Evolutionary conservation across 2,888 invertebrate species (phyloP).

Genomic region (Phortica okadai): DNA sequence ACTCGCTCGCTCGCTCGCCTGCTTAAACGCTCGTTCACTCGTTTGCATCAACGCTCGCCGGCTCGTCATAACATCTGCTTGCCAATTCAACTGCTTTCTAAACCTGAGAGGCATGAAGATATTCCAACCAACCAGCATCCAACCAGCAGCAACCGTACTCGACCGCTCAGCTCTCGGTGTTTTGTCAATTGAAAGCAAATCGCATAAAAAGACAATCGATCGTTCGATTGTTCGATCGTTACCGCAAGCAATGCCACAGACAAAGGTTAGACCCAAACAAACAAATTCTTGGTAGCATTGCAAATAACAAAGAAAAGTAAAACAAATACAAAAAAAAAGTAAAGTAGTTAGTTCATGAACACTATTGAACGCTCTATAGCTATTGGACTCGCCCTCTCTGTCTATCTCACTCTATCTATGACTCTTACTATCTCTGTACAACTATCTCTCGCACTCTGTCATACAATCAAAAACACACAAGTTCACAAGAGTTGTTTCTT

Average conservation of each 20-base stretch:
- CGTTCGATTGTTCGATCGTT: background rate
- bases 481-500: too few species aligned
- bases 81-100: background rate
- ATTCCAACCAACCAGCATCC: background rate
- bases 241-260: background rate
- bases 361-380: background rate
- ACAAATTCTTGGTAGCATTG: constrained; percentile 3
- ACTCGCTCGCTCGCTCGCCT: constrained; percentile 22
- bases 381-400: constrained; percentile 27
- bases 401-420: constrained; percentile 32
- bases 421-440: background rate
- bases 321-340: constrained; percentile 16
- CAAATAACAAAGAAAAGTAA: constrained; percentile 1
- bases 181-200: background rate
- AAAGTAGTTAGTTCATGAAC: constrained; percentile 22
- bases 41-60: background rate
- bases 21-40: constrained; percentile 10
- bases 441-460: background rate
- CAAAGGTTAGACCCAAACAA: constrained; percentile 20
- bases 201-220: background rate
- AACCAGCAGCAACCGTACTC: background rate
- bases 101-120: background rate
- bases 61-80: background rate
- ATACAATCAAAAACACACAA: too few species aligned
- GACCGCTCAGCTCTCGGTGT: too few species aligned